Conservation (phyloP, 2,113 vertebrate genomes). For the Zeus faber region DNA sequence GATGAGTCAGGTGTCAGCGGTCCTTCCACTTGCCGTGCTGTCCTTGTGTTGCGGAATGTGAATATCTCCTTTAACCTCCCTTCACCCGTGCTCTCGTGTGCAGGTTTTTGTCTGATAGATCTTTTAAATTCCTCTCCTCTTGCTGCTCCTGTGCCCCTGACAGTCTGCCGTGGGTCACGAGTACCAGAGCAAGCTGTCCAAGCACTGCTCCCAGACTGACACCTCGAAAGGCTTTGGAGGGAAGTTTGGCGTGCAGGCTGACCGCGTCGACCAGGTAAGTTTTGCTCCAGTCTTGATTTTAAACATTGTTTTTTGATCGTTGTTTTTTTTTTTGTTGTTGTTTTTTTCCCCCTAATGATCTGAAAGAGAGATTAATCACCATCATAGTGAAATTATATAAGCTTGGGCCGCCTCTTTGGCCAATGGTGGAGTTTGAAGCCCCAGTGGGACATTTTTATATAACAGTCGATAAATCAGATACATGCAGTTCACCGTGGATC, state of each 20-base stretch:
- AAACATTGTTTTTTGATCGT: too few species aligned
- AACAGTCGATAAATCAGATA: too few species aligned
- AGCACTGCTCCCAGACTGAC: constrained; percentile 95
- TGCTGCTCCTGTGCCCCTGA: background rate
- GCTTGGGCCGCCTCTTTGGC: too few species aligned
- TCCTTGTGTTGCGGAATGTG: background rate
- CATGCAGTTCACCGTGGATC: too few species aligned
- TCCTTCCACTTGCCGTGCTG: constrained; percentile 5
- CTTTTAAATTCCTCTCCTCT: background rate
- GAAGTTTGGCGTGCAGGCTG: constrained; percentile 90
- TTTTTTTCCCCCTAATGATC: too few species aligned
- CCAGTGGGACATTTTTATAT: too few species aligned
- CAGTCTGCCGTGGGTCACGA: constrained; percentile 96
- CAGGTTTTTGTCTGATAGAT: background rate
- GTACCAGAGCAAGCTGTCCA: constrained; percentile 88
- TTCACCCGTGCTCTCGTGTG: background rate
- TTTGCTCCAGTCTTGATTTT: too few species aligned
- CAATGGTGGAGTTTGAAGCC: too few species aligned
- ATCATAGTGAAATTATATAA: too few species aligned
- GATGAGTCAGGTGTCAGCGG: constrained; percentile 27
- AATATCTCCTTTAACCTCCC: background rate
- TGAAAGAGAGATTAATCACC: too few species aligned
- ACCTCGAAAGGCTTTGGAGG: constrained; percentile 91
- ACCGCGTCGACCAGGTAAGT: constrained; percentile 91
- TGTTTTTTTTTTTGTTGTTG: too few species aligned